phyloP scores from a whole-genome alignment of 2,113 vertebrate species.

The Eurystomus gularis region DNA sequence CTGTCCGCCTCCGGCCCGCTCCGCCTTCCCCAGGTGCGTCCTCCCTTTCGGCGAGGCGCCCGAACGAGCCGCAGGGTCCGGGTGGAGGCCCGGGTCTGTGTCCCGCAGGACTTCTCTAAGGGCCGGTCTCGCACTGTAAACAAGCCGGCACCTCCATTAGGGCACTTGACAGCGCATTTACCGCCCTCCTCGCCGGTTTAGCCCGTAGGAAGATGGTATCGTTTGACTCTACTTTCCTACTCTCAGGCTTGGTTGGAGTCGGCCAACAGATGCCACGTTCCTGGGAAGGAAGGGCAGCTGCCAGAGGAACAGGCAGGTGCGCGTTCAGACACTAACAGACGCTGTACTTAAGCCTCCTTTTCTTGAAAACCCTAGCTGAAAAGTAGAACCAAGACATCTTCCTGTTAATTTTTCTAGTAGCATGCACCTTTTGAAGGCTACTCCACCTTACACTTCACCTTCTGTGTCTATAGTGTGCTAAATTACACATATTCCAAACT shows the following conservation, averaged over 20 bases:
- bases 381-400: background rate
- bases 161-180: background rate
- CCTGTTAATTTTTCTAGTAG: background rate
- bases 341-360: background rate
- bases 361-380: background rate
- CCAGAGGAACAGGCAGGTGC: background rate
- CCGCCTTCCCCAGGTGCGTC: background rate
- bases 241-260: background rate
- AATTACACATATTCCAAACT: background rate
- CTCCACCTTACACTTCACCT: background rate
- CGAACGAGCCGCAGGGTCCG: background rate
- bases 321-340: background rate
- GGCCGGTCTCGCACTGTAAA: background rate
- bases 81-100: background rate
- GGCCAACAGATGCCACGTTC: background rate
- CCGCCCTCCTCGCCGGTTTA: accelerated
- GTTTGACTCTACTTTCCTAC: background rate
- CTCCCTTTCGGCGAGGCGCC: background rate
- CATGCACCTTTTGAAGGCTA: background rate
- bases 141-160: background rate
- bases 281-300: background rate
- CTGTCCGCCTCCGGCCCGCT: background rate
- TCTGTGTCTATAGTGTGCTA: background rate
- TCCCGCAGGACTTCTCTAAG: background rate
- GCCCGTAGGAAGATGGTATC: accelerated